Percentiles rank a stretch among this genome's conserved stretches.
phyloP scores from a whole-genome alignment of 2,113 vertebrate species.

The Lutjanus erythropterus region DNA sequence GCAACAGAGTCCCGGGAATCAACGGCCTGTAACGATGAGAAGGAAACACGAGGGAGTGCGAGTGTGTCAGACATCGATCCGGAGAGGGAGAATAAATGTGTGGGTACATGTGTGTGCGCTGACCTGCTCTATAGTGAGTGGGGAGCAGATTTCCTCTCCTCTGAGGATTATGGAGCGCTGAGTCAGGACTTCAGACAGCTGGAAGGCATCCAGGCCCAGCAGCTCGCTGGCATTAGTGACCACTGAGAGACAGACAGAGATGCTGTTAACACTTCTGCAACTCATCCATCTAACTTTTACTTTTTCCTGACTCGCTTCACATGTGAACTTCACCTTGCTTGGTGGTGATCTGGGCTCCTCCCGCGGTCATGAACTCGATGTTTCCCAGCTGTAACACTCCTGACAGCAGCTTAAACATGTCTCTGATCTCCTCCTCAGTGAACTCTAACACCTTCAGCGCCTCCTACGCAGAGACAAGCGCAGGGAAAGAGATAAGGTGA shows the following conservation, averaged over 20 bases:
- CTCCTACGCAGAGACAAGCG: slow-evolving; percentile 78
- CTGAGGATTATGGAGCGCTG: slow-evolving; percentile 95
- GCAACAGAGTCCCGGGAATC: slow-evolving; percentile 93
- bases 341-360: slow-evolving; percentile 92
- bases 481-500: not conserved
- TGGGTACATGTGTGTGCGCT: not conserved
- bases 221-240: slow-evolving; percentile 90
- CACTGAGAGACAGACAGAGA: slow-evolving; percentile 80
- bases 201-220: slow-evolving; percentile 91
- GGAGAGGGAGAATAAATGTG: not conserved
- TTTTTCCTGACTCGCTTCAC: not conserved
- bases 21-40: slow-evolving; percentile 84
- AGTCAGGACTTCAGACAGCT: slow-evolving; percentile 93
- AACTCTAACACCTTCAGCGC: slow-evolving; percentile 92
- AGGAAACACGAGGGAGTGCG: not conserved
- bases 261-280: not conserved
- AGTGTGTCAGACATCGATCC: not conserved
- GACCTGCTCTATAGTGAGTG: slow-evolving; percentile 94
- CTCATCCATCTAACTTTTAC: not conserved
- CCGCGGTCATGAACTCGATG: slow-evolving; percentile 93
- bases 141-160: slow-evolving; percentile 95
- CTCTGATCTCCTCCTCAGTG: slow-evolving; percentile 90
- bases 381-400: slow-evolving; percentile 93
- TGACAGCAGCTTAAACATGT: slow-evolving; percentile 93
- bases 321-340: slow-evolving; percentile 87